Conservation (phyloP, 2,797 vertebrate genomes). For the Anabas testudineus region DNA sequence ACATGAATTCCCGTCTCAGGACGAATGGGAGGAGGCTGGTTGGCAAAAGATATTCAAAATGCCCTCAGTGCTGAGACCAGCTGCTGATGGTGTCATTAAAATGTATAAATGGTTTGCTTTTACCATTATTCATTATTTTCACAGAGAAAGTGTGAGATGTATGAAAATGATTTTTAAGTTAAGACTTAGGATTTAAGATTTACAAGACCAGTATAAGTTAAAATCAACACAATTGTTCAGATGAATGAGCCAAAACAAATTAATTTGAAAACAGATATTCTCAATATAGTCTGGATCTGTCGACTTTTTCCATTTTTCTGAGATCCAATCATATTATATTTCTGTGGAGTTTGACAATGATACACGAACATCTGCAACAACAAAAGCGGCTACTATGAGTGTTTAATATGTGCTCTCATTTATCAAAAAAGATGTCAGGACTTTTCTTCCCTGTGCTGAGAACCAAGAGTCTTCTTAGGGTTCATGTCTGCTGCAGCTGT, state of each 20-base stretch:
- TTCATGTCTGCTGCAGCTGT: conserved; percentile 58
- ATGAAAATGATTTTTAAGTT: too few relatives aligned
- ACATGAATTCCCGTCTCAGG: not conserved
- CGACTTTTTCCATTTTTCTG: not conserved
- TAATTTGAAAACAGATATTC: not conserved
- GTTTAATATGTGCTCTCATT: conserved; percentile 31
- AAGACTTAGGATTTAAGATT: too few relatives aligned
- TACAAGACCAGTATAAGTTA: too few relatives aligned
- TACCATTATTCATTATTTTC: not conserved
- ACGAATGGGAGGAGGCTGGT: conserved; percentile 27
- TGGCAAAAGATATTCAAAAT: conserved; percentile 60
- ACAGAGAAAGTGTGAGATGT: conserved; percentile 4
- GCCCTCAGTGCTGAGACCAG: conserved; percentile 54
- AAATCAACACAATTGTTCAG: conserved; percentile 4
- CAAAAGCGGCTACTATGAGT: conserved; percentile 2
- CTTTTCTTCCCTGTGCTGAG: conserved; percentile 24
- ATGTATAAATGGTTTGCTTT: conserved; percentile 41
- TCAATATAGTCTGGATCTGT: not conserved
- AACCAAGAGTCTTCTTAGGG: conserved; percentile 35
- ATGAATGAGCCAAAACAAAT: not conserved
- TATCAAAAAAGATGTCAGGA: conserved; percentile 36
- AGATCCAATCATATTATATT: not conserved
- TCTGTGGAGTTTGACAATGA: conserved; percentile 8
- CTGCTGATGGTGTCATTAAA: conserved; percentile 55
- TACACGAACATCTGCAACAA: conserved; percentile 1